Evolutionary conservation across 2,113 vertebrate species (phyloP).

Genomic region (Thunnus thynnus): DNA sequence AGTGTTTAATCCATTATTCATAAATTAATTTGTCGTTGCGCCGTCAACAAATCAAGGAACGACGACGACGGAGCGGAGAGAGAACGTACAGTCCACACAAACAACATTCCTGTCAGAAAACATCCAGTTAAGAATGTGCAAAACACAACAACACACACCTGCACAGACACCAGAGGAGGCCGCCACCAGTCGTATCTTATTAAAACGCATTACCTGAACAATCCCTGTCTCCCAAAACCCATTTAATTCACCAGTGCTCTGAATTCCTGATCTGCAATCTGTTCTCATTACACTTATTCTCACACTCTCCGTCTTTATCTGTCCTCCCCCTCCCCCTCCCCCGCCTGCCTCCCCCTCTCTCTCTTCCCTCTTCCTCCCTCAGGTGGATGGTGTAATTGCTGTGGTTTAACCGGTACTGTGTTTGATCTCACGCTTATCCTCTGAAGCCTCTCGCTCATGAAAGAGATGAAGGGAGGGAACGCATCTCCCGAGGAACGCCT

Average conservation of each 20-base stretch:
- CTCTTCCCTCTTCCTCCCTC: slow-evolving; percentile 42
- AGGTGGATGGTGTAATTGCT: slow-evolving; percentile 77
- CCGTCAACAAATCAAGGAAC: neutral
- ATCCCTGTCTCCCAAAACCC: slow-evolving; percentile 69
- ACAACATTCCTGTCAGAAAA: no score
- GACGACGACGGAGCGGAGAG: neutral
- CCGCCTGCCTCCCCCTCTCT: no score
- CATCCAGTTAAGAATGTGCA: no score
- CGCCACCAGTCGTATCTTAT: slow-evolving; percentile 62
- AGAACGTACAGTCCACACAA: neutral
- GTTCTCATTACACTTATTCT: slow-evolving; percentile 70
- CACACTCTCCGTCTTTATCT: slow-evolving; percentile 50
- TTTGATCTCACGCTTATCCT: slow-evolving; percentile 77
- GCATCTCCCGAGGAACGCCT: slow-evolving; percentile 46
- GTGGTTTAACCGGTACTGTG: slow-evolving; percentile 71
- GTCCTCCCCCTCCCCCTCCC: neutral
- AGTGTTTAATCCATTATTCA: slow-evolving; percentile 15
- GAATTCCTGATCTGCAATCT: slow-evolving; percentile 75
- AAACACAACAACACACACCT: neutral
- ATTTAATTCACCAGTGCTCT: slow-evolving; percentile 65
- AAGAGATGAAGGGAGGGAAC: slow-evolving; percentile 68
- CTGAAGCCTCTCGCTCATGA: slow-evolving; percentile 59
- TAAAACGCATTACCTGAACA: slow-evolving; percentile 75
- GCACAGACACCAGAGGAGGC: slow-evolving; percentile 8
- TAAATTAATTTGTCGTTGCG: neutral